A percentile compares a stretch with the other conserved stretches of the same genome.
phyloP scores from a whole-genome alignment of 2,113 vertebrate species.

The Sceloporus tristichus region DNA sequence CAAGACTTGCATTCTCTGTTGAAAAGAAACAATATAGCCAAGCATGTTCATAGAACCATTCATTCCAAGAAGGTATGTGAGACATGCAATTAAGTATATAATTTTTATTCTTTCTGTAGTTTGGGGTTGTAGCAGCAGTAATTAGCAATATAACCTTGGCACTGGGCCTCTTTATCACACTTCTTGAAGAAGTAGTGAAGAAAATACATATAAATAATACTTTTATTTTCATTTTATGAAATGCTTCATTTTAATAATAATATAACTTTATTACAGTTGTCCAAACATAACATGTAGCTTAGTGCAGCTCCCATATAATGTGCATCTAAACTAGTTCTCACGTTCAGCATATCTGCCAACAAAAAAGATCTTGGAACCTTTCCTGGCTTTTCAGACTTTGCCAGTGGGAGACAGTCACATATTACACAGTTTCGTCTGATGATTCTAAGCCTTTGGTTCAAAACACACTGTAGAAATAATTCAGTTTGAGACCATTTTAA shows the following conservation, averaged over 20 bases:
- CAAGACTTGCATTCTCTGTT: conserved; percentile 36
- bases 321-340: not conserved
- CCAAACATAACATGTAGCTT: not conserved
- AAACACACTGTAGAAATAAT: no score
- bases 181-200: conserved; percentile 38
- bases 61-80: conserved; percentile 45
- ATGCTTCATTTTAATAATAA: conserved; percentile 55
- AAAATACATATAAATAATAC: conserved; percentile 57
- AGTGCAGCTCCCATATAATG: not conserved
- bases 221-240: conserved; percentile 28
- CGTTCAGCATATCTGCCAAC: not conserved
- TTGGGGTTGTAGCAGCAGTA: conserved; percentile 53
- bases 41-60: conserved; percentile 39
- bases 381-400: not conserved
- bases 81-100: conserved; percentile 9
- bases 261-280: conserved; percentile 49
- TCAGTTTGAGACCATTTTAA: no score
- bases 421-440: not conserved
- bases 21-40: conserved; percentile 53
- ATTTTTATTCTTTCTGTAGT: conserved; percentile 65
- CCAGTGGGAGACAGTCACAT: not conserved
- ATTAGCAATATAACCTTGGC: conserved; percentile 59
- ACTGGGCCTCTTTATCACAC: conserved; percentile 37
- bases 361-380: not conserved
- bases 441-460: not conserved